Base-by-base conservation (phyloP, 2,113 vertebrate species). In the Elachura formosa region DNA sequence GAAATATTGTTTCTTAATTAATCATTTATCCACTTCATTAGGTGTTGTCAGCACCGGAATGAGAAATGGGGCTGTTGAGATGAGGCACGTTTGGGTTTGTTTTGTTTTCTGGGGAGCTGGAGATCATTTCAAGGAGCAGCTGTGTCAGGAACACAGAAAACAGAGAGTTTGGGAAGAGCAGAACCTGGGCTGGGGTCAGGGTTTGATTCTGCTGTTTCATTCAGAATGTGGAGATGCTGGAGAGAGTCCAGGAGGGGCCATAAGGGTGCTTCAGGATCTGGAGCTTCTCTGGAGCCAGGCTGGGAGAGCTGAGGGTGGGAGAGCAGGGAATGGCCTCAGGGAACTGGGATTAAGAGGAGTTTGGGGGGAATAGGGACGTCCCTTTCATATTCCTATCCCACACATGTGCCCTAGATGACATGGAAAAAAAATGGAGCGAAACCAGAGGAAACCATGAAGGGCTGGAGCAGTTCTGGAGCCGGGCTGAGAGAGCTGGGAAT, bases 1-100 rank as follows among this genome's bases (percentile, higher is more conserved):
- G 93, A 96, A 94, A 94, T 92, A 92, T 61, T 68, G 67, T 83
- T 75, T 89, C 79, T 91, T 97, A 95, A 95, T 96, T 92, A 97
- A 96, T 95, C 92, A 81, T 90, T 97, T 96, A 87, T 72, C 92
- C 84, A 78, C 94, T 82, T 92, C 94, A 88, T 96, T 97, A 93
- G 87, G 26, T 62, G 62, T 73, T 85, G 90, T 86, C 84, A 54
- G 84, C 74, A 14, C 20, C 18, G 1, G 94, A 64, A 85, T 93
- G 88, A 85, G 90, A 51, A 94, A 55, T 6, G 31, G 48, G 46
- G 83, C 77, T 78, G 84, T 48, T 6, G 15, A 40, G 91, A 29
- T 7, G 81, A 23, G 40, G 77, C 45, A 0, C 10, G 0, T 7
- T 59, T 1, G 33, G 62, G 2, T 63, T 76, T 79, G 14, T 62